These are phyloP conservation scores for Lucinisca nassula DNA, from an alignment of 2,888 invertebrate genomes.

Conservation along the genomic window DNA sequence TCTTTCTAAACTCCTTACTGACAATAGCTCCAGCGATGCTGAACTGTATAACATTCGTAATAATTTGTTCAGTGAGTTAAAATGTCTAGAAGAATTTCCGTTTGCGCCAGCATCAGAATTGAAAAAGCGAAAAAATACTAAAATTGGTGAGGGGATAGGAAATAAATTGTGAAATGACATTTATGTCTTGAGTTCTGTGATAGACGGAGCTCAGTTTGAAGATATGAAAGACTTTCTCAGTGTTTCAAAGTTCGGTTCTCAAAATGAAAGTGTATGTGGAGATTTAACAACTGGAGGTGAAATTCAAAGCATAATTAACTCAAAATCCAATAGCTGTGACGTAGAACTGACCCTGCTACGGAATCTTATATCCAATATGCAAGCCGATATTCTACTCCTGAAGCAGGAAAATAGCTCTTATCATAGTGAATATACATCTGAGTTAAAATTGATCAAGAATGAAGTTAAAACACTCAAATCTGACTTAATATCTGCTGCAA, in stretches of 20 bases:
- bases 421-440: not conserved
- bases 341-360: not conserved
- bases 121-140: not conserved
- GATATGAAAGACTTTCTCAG: not conserved
- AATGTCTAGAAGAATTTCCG: not conserved
- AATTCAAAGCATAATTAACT: not conserved
- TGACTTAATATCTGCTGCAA: not conserved
- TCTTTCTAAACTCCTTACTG: not conserved
- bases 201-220: not conserved
- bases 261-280: not conserved
- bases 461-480: not conserved
- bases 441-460: not conserved
- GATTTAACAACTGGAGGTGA: not conserved
- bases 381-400: not conserved
- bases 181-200: not conserved
- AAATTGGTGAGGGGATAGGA: not conserved
- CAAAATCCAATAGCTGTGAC: not conserved
- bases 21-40: not conserved
- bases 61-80: not conserved
- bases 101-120: not conserved
- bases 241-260: not conserved
- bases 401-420: not conserved
- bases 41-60: not conserved
- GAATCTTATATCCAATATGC: not conserved
- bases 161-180: not conserved